Evolutionary conservation across 2,888 invertebrate species (phyloP).

Genomic region (Zaprionus lineosus): DNA sequence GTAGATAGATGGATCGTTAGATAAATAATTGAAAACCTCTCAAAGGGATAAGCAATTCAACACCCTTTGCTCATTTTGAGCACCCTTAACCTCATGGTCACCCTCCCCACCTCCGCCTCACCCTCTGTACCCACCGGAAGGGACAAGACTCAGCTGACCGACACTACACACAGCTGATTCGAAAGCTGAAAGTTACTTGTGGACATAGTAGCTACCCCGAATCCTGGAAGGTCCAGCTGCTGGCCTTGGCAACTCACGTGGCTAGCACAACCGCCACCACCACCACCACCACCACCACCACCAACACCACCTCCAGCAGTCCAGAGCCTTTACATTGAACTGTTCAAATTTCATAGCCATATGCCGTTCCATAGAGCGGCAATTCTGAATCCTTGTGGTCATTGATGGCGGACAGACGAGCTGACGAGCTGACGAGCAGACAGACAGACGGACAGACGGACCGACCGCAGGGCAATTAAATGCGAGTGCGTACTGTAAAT

Average conservation of each 20-base stretch:
- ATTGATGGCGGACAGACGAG: too few relatives aligned
- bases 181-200: not conserved
- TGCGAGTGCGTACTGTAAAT: conserved; percentile 57
- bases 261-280: not conserved
- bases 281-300: not conserved
- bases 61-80: not conserved
- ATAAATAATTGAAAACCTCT: not conserved
- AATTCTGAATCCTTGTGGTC: conserved; percentile 24
- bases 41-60: not conserved
- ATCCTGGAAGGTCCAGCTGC: not conserved
- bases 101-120: too few relatives aligned
- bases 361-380: conserved; percentile 30
- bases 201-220: not conserved
- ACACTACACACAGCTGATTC: conserved; percentile 36
- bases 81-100: not conserved
- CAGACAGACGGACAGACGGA: not conserved
- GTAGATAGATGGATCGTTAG: too few relatives aligned
- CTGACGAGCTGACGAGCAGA: too few relatives aligned
- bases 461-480: conserved; percentile 48
- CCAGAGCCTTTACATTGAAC: conserved; percentile 1
- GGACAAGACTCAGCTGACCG: conserved; percentile 24
- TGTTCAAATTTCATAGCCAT: conserved; percentile 44
- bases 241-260: conserved; percentile 9
- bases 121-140: not conserved
- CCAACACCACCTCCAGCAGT: not conserved